Evolutionary conservation across 2,113 vertebrate genomes (phyloP).

Genomic region (Dascyllus trimaculatus): DNA sequence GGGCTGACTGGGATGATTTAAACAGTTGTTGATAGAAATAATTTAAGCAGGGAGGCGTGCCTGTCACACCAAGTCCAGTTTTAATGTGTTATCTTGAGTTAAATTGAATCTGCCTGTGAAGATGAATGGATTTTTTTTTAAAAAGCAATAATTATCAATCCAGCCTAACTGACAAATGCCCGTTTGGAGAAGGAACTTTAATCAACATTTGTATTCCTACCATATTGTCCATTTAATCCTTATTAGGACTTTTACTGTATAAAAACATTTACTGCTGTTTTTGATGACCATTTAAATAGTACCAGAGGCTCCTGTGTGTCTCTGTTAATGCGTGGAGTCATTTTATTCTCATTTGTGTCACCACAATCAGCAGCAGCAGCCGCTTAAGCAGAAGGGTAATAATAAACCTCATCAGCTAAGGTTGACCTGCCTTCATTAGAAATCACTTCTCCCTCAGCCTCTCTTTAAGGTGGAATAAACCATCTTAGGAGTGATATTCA

Average conservation of each 20-base stretch:
- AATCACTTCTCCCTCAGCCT: constrained; percentile 54
- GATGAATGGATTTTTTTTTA: constrained; percentile 42
- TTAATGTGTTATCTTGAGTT: constrained; percentile 56
- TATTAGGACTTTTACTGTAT: background rate
- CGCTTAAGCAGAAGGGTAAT: constrained; percentile 40
- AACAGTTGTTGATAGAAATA: constrained; percentile 63
- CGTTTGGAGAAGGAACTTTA: constrained; percentile 8
- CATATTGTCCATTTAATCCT: background rate
- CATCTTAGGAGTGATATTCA: constrained; percentile 49
- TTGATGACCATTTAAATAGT: constrained; percentile 12
- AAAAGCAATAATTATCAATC: constrained; percentile 45
- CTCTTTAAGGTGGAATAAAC: constrained; percentile 51
- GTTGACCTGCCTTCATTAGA: constrained; percentile 57
- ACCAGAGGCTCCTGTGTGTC: constrained; percentile 27
- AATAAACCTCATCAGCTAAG: constrained; percentile 63
- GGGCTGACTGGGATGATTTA: constrained; percentile 60
- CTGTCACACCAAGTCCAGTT: constrained; percentile 54
- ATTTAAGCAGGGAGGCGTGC: constrained; percentile 50
- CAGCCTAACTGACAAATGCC: constrained; percentile 2
- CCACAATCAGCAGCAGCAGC: constrained; percentile 30
- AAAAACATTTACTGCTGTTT: background rate
- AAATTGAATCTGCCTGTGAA: constrained; percentile 61
- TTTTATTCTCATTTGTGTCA: constrained; percentile 44
- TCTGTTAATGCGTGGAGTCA: constrained; percentile 27
- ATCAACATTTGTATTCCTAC: constrained; percentile 11